Evolutionary conservation across 2,113 vertebrate species (phyloP).

Genomic region (Heterochromis multidens): DNA sequence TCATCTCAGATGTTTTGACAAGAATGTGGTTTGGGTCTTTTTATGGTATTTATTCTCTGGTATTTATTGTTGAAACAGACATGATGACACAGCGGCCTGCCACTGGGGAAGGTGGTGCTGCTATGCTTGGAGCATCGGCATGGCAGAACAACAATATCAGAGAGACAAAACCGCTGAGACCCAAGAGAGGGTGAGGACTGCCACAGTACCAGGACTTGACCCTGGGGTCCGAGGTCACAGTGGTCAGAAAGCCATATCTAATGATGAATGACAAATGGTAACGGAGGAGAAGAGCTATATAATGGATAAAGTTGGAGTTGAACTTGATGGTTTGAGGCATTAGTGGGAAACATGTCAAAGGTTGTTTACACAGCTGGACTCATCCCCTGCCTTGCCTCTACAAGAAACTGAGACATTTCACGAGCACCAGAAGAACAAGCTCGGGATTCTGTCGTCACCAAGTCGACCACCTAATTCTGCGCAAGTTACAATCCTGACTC

Average conservation of each 20-base stretch:
- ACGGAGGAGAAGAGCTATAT: slow-evolving; percentile 3
- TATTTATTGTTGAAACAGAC: slow-evolving; percentile 67
- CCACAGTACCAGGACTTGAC: slow-evolving; percentile 8
- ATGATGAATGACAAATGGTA: slow-evolving; percentile 21
- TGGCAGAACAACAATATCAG: not conserved
- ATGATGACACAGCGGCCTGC: slow-evolving; percentile 21
- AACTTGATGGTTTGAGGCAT: slow-evolving; percentile 11
- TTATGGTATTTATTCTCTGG: slow-evolving; percentile 69
- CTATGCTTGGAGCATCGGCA: slow-evolving; percentile 28
- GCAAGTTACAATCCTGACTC: slow-evolving; percentile 66
- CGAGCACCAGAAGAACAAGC: slow-evolving; percentile 55
- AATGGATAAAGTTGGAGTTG: not conserved
- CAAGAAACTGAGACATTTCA: slow-evolving; percentile 52
- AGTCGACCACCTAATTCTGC: slow-evolving; percentile 33
- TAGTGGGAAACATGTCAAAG: slow-evolving; percentile 26
- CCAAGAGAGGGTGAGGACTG: not conserved
- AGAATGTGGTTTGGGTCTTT: slow-evolving; percentile 20
- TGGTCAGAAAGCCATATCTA: slow-evolving; percentile 14
- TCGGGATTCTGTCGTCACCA: slow-evolving; percentile 51
- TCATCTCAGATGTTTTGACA: slow-evolving; percentile 12
- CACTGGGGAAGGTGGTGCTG: slow-evolving; percentile 1
- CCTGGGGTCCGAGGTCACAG: slow-evolving; percentile 1
- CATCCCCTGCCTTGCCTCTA: slow-evolving; percentile 24
- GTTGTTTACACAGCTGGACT: slow-evolving; percentile 60
- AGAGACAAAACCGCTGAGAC: slow-evolving; percentile 49